A percentile compares a stretch with the other conserved stretches of the same genome.
phyloP scores from a whole-genome alignment of 2,797 vertebrate genomes.

The Anabas testudineus region DNA sequence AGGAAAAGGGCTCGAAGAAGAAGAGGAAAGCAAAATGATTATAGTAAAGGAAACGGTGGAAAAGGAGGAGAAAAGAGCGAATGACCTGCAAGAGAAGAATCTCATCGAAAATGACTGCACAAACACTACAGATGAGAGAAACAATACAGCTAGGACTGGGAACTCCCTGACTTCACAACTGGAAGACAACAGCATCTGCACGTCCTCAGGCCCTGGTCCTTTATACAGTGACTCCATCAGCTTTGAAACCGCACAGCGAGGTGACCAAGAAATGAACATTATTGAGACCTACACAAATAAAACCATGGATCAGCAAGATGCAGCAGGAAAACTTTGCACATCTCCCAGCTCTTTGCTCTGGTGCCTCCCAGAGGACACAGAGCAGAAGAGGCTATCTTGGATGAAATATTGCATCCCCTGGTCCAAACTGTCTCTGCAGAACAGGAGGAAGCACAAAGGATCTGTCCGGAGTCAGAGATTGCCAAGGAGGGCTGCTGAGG shows the following conservation, averaged over 20 bases:
- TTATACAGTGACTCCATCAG: neutral
- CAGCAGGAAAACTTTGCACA: neutral
- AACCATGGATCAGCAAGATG: neutral
- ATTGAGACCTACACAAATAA: neutral
- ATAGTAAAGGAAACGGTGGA: neutral
- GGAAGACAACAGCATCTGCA: neutral
- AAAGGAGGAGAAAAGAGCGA: neutral
- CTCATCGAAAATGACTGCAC: neutral
- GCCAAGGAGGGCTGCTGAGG: slow-evolving; percentile 54
- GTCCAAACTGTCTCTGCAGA: slow-evolving; percentile 85
- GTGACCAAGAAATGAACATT: neutral
- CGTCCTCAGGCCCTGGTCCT: neutral
- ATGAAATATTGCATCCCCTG: slow-evolving; percentile 88
- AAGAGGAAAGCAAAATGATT: neutral
- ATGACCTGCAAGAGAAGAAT: neutral
- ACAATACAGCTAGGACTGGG: neutral
- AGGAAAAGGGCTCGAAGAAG: neutral
- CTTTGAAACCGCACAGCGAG: neutral
- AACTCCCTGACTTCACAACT: neutral
- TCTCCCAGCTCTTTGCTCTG: neutral
- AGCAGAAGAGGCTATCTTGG: slow-evolving; percentile 89
- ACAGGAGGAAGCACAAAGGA: slow-evolving; percentile 77
- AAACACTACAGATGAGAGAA: neutral
- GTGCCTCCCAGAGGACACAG: slow-evolving; percentile 75
- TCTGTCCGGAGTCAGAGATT: slow-evolving; percentile 37